Evolutionary conservation across 2,113 vertebrate species (phyloP).

Genomic region (Nothobranchius furzeri): DNA sequence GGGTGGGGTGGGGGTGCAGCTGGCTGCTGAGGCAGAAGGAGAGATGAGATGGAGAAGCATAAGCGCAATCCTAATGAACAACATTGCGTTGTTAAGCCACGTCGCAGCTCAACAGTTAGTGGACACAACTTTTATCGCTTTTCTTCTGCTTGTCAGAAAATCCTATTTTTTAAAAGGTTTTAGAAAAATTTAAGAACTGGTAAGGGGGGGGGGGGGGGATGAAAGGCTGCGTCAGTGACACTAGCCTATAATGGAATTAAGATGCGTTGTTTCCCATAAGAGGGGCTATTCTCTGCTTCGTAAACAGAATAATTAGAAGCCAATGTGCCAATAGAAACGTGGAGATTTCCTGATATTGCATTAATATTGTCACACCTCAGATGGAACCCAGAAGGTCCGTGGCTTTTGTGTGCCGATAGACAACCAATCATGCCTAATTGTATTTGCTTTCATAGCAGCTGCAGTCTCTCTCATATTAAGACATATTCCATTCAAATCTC

Average conservation of each 20-base stretch:
- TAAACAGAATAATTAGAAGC: constrained; percentile 49
- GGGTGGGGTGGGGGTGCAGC: constrained; percentile 48
- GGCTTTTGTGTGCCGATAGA: constrained; percentile 68
- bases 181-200: constrained; percentile 4
- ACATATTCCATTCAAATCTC: constrained; percentile 80
- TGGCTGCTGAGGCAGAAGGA: constrained; percentile 63
- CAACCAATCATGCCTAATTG: constrained; percentile 77
- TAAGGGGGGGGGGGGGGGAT: constrained; percentile 25
- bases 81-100: constrained; percentile 44
- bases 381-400: constrained; percentile 51
- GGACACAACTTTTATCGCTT: constrained; percentile 15
- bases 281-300: constrained; percentile 19
- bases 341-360: constrained; percentile 54
- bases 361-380: constrained; percentile 57
- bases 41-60: constrained; percentile 71
- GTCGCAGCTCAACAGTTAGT: constrained; percentile 22
- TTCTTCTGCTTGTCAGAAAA: background rate
- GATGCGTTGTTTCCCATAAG: constrained; percentile 21
- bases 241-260: constrained; percentile 32
- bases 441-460: constrained; percentile 79
- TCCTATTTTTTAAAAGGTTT: constrained; percentile 10
- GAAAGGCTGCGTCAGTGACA: constrained; percentile 13
- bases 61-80: constrained; percentile 57
- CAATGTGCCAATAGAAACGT: constrained; percentile 32
- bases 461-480: constrained; percentile 81